These are phyloP conservation scores for Ophiodon elongatus DNA, from an alignment of 2,113 vertebrate genomes.

Conservation along the genomic window DNA sequence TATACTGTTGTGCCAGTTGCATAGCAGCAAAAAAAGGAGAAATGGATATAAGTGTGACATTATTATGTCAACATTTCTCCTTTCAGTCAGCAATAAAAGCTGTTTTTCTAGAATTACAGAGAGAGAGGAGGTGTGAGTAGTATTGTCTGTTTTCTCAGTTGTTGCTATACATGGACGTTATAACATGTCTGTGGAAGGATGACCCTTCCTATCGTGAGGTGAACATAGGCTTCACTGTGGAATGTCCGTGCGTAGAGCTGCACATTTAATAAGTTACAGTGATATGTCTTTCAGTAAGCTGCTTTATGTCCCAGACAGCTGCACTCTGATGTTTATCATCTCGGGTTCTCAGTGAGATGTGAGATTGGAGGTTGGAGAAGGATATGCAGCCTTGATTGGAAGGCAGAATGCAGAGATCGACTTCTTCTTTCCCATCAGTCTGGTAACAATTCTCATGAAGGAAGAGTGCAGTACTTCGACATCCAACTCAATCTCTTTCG, in stretches of 20 bases:
- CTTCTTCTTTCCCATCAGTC: neutral
- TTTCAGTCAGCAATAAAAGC: neutral
- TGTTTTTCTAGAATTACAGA: neutral
- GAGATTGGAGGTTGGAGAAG: neutral
- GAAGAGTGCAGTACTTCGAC: slow-evolving; percentile 24
- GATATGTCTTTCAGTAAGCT: slow-evolving; percentile 26
- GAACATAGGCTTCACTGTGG: neutral
- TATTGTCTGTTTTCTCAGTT: neutral
- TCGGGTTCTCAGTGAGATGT: slow-evolving; percentile 48
- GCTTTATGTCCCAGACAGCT: slow-evolving; percentile 50
- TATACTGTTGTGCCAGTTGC: neutral
- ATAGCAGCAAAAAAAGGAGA: neutral
- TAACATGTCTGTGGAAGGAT: neutral
- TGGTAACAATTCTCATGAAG: slow-evolving; percentile 18
- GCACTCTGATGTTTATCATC: slow-evolving; percentile 36
- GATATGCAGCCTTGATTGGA: slow-evolving; percentile 25
- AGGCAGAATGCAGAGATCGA: slow-evolving; percentile 3
- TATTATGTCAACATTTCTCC: neutral
- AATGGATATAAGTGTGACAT: neutral
- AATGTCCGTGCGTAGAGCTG: neutral
- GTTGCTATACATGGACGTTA: neutral
- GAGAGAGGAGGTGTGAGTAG: too few relatives aligned
- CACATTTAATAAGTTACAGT: neutral
- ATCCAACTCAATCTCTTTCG: slow-evolving; percentile 1
- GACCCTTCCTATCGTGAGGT: neutral